A percentile compares a stretch with the other conserved stretches of the same genome.
These are phyloP conservation scores for Gymnothorax reevesii DNA, from an alignment of 2,797 vertebrate species.

Conservation along the genomic window DNA sequence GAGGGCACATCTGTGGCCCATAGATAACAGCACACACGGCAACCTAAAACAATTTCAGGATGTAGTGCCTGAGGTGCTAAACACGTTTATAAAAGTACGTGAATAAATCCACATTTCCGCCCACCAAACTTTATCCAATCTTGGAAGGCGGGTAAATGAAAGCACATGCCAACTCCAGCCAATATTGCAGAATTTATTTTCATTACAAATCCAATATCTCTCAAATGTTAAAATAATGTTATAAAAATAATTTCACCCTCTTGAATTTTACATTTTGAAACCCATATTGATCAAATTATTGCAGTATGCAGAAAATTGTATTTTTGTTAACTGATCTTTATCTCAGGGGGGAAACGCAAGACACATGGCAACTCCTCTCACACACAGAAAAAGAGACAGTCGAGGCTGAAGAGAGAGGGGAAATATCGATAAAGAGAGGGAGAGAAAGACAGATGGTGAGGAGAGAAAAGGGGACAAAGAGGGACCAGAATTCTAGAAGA, in stretches of 20 bases:
- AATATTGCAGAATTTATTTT: neutral
- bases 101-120: neutral
- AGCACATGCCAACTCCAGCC: neutral
- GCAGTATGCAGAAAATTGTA: conserved; percentile 2
- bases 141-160: neutral
- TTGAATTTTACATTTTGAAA: neutral
- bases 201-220: neutral
- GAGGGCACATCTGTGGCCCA: too few relatives aligned
- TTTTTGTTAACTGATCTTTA: neutral
- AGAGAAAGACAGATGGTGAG: neutral
- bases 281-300: neutral
- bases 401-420: neutral
- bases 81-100: neutral
- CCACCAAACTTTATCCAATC: neutral
- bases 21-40: neutral
- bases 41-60: neutral
- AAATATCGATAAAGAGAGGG: neutral
- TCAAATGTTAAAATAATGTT: neutral
- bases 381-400: too few relatives aligned
- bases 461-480: neutral
- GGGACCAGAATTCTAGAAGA: too few relatives aligned
- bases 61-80: neutral
- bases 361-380: neutral
- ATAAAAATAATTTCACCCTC: neutral
- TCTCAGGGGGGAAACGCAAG: neutral